phyloP scores from a whole-genome alignment of 2,888 invertebrate species.

The Itoplectis maculator region DNA sequence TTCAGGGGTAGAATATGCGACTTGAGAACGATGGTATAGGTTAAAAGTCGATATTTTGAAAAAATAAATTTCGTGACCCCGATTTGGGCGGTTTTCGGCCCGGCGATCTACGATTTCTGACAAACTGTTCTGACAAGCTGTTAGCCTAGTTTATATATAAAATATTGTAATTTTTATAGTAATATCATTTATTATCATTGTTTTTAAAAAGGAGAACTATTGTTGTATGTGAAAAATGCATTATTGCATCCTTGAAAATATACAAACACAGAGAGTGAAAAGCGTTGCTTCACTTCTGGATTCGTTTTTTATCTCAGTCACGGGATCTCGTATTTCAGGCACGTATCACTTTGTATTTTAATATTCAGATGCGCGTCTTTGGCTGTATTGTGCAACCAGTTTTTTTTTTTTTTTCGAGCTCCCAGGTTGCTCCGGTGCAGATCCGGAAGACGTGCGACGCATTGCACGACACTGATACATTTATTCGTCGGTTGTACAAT shows the following conservation, averaged over 20 bases:
- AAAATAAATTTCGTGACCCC: too few relatives aligned
- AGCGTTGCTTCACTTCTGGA: background rate
- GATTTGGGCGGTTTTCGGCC: too few relatives aligned
- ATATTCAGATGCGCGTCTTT: slow-evolving; percentile 4
- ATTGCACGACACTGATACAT: background rate
- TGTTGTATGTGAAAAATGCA: background rate
- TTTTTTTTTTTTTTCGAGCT: too few relatives aligned
- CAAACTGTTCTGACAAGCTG: too few relatives aligned
- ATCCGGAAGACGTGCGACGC: background rate
- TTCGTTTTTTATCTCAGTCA: slow-evolving; percentile 1
- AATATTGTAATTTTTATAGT: too few relatives aligned
- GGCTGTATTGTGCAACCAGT: slow-evolving; percentile 2
- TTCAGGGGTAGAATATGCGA: too few relatives aligned
- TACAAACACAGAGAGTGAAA: background rate
- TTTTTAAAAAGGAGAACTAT: too few relatives aligned
- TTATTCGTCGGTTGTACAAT: background rate
- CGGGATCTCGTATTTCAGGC: background rate
- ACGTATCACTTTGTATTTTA: background rate
- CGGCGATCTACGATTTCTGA: too few relatives aligned
- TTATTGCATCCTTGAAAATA: background rate
- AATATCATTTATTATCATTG: too few relatives aligned
- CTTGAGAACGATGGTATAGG: too few relatives aligned
- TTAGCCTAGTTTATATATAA: too few relatives aligned
- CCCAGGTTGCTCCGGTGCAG: background rate
- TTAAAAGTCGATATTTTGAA: too few relatives aligned